These are phyloP conservation scores for Drosophila prostipennis DNA, from an alignment of 2,888 invertebrate species.

Conservation along the genomic window DNA sequence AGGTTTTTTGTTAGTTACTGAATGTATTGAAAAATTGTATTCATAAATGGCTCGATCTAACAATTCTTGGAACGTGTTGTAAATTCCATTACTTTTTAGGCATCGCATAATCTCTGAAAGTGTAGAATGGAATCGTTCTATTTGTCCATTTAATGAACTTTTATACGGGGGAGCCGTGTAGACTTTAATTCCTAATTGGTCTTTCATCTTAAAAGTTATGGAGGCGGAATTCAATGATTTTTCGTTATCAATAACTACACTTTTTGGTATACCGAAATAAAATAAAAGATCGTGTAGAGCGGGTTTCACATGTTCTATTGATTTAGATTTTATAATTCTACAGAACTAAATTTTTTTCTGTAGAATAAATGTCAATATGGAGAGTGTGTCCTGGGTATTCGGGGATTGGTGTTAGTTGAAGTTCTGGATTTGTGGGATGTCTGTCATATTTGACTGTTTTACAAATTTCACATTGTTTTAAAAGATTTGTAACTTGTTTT, in stretches of 20 bases:
- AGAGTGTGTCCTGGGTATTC: constrained; percentile 21
- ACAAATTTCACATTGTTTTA: constrained; percentile 43
- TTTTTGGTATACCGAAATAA: constrained; percentile 3
- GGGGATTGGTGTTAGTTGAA: not conserved
- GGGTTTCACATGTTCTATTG: constrained; percentile 1
- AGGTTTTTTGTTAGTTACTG: constrained; percentile 12
- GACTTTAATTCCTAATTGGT: not conserved
- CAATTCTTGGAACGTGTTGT: constrained; percentile 22
- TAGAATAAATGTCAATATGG: constrained; percentile 1
- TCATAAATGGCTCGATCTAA: constrained; percentile 20
- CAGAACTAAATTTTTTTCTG: not conserved
- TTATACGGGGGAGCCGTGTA: constrained; percentile 4
- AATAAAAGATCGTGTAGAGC: not conserved
- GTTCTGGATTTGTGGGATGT: constrained; percentile 33
- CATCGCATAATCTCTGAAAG: constrained; percentile 32
- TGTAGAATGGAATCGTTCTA: constrained; percentile 34
- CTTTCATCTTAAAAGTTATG: constrained; percentile 1
- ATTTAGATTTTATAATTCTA: constrained; percentile 7
- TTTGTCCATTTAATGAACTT: constrained; percentile 14
- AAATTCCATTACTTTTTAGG: constrained; percentile 8
- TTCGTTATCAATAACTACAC: constrained; percentile 3
- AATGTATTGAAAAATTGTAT: constrained; percentile 21
- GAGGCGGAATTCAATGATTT: not conserved
- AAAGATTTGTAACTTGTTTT: constrained; percentile 21
- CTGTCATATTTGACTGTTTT: constrained; percentile 46